phyloP scores from a whole-genome alignment of 2,113 vertebrate species.

The Tupaia chinensis region DNA sequence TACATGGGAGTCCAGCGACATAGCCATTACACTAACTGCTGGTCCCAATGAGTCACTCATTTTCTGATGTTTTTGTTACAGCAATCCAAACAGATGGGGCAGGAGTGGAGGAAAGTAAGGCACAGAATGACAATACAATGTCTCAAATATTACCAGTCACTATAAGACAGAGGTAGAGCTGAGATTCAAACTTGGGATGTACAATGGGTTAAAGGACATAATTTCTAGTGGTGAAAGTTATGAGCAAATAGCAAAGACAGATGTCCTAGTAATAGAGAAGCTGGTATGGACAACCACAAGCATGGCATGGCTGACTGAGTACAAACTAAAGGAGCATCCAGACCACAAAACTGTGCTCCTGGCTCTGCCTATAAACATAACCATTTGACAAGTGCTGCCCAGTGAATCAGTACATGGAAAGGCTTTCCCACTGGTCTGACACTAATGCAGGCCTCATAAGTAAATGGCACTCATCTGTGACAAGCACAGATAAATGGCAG shows the following conservation, averaged over 20 bases:
- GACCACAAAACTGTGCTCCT: neutral
- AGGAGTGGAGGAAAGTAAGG: neutral
- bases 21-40: no score
- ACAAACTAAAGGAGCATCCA: neutral
- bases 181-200: neutral
- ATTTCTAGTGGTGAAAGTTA: neutral
- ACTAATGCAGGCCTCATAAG: constrained; percentile 4
- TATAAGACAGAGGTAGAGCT: neutral
- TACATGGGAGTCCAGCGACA: no score
- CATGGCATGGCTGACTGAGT: neutral
- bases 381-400: neutral
- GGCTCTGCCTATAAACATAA: neutral
- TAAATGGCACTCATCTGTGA: constrained; percentile 36
- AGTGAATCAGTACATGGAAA: constrained; percentile 4
- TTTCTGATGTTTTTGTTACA: neutral
- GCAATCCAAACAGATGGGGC: neutral
- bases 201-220: neutral
- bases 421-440: constrained; percentile 12
- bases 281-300: neutral
- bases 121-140: neutral
- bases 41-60: neutral
- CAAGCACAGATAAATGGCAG: constrained; percentile 43
- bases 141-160: neutral
- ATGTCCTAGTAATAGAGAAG: neutral
- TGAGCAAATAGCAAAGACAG: neutral